Base-by-base conservation (phyloP, 2,113 vertebrate species). In the Scytalopus superciliaris region DNA sequence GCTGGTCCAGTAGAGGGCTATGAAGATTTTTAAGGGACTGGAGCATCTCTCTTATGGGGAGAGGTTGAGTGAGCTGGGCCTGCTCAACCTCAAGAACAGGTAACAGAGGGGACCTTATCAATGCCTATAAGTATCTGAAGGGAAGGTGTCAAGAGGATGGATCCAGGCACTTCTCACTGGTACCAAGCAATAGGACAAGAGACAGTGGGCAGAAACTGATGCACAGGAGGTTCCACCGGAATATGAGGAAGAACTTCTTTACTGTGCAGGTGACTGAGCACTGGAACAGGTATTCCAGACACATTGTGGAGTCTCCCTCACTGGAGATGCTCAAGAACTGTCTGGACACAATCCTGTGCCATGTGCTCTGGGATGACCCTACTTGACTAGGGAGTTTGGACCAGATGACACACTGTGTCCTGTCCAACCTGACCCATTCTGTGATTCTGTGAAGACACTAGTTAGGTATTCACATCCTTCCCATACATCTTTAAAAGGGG, bases 1-100 rank as follows among this genome's bases (percentile, higher is more conserved):
- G 25, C 1, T 0, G n/a, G 6, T 4, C n/a, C 55, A 35, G 11
- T 1, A 6, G 17, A 27, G 63, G 9, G 30, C 13, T 10, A 2
- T 0, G 2, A 22, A 49, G 53, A 4, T 31, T 47, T 13, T 35
- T 5, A 40, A 47, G 63, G 55, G 7, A 4, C 10, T 2, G 55
- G n/a, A 69, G 25, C 25, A 2, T 27, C 55, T 55, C 5, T 1
- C 3, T 49, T 7, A 2, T 1, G 1, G 17, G 30, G 40, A 69
- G 55, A 76, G 39, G 16, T 30, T 53, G 69, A 62, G 37, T 30
- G 39, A 82, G 47, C 24, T 60, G 78, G 19, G 21, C 1, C 19
- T 55, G 21, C 4, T 55, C 55, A 5, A 30, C 21, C 40, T 53
- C 3, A 1, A 35, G 30, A 40, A 79, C 39, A 53, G 37, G 64